phyloP scores from a whole-genome alignment of 2,797 vertebrate species.

The Oreortyx pictus region DNA sequence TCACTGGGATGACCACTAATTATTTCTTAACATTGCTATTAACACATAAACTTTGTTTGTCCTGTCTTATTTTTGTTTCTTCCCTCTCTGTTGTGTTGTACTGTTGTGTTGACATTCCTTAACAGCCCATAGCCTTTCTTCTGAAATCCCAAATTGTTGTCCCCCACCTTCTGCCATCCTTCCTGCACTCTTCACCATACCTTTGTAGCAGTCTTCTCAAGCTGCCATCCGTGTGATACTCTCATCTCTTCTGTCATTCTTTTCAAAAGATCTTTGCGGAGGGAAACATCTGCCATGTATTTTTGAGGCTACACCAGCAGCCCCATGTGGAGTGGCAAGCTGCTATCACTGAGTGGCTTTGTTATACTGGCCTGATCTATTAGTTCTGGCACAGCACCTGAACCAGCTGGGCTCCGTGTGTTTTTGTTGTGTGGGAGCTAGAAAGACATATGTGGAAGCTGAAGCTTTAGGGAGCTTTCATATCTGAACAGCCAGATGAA shows the following conservation, averaged over 20 bases:
- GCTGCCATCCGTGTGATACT: background rate
- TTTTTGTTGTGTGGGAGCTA: background rate
- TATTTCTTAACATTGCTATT: background rate
- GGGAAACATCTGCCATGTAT: rapidly evolving
- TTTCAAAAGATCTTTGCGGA: background rate
- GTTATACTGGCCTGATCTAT: background rate
- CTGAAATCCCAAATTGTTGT: background rate
- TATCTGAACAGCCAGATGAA: background rate
- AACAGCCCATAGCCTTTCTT: background rate
- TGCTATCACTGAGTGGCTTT: background rate
- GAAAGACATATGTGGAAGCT: background rate
- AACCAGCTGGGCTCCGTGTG: background rate
- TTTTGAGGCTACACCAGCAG: background rate
- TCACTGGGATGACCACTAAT: background rate
- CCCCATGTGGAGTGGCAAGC: background rate
- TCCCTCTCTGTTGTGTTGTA: background rate
- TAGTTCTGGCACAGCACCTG: background rate
- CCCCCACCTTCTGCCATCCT: background rate
- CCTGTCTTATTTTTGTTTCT: background rate
- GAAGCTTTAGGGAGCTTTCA: background rate
- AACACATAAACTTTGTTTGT: background rate
- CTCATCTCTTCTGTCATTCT: background rate
- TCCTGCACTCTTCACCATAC: background rate
- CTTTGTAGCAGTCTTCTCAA: background rate
- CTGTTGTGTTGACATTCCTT: background rate